phyloP scores from a whole-genome alignment of 1,140 invertebrate genomes.

The Sinella curviseta region DNA sequence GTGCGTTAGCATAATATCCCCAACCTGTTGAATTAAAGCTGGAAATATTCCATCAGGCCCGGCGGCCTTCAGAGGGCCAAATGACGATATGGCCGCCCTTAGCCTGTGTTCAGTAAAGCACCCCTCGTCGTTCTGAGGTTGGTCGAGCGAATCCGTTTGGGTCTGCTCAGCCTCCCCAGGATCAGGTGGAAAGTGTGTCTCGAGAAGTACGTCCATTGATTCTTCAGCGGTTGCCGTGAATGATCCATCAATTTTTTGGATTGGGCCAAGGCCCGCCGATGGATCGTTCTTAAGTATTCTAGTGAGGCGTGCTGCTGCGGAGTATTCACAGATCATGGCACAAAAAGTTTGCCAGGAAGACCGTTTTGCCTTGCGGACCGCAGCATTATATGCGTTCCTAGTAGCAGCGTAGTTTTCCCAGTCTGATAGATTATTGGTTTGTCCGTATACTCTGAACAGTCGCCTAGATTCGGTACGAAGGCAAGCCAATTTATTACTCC shows the following conservation, averaged over 20 bases:
- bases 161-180: background rate
- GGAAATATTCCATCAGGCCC: too few species aligned
- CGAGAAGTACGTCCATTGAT: background rate
- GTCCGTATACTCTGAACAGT: background rate
- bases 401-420: background rate
- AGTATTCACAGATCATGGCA: background rate
- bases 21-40: background rate
- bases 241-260: background rate
- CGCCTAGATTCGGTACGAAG: background rate
- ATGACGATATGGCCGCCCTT: background rate
- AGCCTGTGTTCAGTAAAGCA: conserved; percentile 1
- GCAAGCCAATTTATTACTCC: conserved; percentile 5
- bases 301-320: background rate
- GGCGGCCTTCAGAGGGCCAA: conserved; percentile 32
- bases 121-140: background rate
- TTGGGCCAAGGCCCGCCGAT: background rate
- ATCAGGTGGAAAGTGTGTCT: conserved; percentile 23
- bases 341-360: conserved; percentile 14
- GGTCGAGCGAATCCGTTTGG: background rate
- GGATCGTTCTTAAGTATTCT: background rate
- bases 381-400: background rate
- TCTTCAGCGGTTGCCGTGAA: background rate
- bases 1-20: background rate
- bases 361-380: conserved; percentile 3
- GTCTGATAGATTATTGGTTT: background rate